These are phyloP conservation scores for Uloborus plumipes DNA, from an alignment of 2,888 invertebrate genomes.

Conservation along the genomic window DNA sequence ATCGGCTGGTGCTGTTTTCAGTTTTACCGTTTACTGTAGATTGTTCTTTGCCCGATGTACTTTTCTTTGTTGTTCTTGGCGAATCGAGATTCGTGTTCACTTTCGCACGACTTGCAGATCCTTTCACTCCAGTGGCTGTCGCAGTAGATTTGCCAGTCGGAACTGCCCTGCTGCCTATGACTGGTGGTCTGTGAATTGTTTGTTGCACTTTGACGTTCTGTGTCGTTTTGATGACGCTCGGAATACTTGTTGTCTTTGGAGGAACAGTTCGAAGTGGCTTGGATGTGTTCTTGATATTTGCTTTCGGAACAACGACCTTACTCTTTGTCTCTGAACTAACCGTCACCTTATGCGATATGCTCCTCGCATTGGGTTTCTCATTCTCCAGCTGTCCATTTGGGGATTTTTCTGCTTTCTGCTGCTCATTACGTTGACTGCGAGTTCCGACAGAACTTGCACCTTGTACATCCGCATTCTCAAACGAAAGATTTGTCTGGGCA, in stretches of 20 bases:
- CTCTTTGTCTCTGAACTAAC: conserved; percentile 51
- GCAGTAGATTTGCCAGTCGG: no score
- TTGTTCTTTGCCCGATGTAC: neutral
- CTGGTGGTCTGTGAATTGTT: conserved; percentile 27
- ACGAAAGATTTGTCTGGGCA: neutral
- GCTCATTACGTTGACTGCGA: neutral
- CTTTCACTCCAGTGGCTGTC: neutral
- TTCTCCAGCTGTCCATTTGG: no score
- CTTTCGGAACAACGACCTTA: conserved; percentile 27
- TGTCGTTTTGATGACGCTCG: conserved; percentile 52
- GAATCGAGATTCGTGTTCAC: neutral
- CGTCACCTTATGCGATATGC: conserved; percentile 48
- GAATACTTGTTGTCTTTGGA: conserved; percentile 37
- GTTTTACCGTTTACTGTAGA: conserved; percentile 15
- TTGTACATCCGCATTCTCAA: neutral
- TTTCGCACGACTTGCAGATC: conserved; percentile 4
- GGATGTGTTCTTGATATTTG: conserved; percentile 22
- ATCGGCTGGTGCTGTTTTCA: conserved; percentile 21
- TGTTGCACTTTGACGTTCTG: conserved; percentile 57
- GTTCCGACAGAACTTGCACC: neutral
- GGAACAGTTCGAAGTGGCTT: neutral
- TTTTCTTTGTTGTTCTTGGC: no score
- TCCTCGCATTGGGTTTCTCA: neutral
- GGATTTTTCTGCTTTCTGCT: no score
- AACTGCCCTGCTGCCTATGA: neutral